A percentile compares a stretch with the other conserved stretches of the same genome.
Conservation (phyloP, 2,888 invertebrate genomes). For the Diplolepis rosae region DNA sequence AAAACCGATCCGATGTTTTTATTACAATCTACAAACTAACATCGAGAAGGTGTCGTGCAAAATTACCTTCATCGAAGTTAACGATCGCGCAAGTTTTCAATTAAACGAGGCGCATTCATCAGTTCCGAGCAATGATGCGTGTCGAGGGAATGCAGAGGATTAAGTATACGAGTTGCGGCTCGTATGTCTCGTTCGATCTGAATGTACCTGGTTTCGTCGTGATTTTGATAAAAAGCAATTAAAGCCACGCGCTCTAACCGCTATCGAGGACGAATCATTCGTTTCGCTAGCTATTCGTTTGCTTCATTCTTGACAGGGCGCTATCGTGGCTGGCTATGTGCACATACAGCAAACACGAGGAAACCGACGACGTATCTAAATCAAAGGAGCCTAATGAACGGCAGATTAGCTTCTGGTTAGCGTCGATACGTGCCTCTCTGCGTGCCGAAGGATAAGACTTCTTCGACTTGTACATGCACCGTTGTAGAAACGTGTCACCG, state of each 20-base stretch:
- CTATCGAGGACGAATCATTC: slow-evolving; percentile 43
- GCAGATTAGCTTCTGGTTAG: slow-evolving; percentile 49
- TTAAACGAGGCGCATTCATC: slow-evolving; percentile 9
- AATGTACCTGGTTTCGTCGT: slow-evolving; percentile 45
- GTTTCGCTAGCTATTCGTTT: slow-evolving; percentile 30
- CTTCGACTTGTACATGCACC: background rate
- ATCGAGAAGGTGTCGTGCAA: background rate
- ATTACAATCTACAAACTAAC: background rate
- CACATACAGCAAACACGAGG: slow-evolving; percentile 31
- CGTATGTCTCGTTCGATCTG: slow-evolving; percentile 25
- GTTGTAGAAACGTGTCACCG: background rate
- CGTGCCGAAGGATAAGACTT: slow-evolving; percentile 3
- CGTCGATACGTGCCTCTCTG: slow-evolving; percentile 5
- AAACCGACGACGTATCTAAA: slow-evolving; percentile 50
- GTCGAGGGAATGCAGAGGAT: slow-evolving; percentile 15
- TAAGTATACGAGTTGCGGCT: slow-evolving; percentile 17
- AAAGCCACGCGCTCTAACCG: slow-evolving; percentile 53
- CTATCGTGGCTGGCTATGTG: slow-evolving; percentile 26
- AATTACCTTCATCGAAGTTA: slow-evolving; percentile 9
- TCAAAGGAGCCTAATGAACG: slow-evolving; percentile 57
- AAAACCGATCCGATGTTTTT: background rate
- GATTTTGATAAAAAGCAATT: slow-evolving; percentile 59
- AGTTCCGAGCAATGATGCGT: slow-evolving; percentile 16
- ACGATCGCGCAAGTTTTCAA: slow-evolving; percentile 13
- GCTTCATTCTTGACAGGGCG: slow-evolving; percentile 1